phyloP scores from a whole-genome alignment of 2,113 vertebrate species.

The Orthochromis malagaraziensis region DNA sequence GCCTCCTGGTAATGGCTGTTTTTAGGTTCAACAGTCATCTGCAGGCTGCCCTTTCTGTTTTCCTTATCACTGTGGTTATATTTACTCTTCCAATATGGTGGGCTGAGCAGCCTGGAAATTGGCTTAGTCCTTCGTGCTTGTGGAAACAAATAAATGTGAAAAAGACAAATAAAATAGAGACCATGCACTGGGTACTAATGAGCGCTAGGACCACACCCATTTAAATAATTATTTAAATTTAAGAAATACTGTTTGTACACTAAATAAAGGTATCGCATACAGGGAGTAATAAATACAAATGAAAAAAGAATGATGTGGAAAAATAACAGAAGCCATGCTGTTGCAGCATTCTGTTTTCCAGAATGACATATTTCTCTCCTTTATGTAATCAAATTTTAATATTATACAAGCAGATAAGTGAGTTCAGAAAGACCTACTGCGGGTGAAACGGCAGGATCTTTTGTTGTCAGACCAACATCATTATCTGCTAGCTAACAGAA shows the following conservation, averaged over 20 bases:
- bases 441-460: neutral
- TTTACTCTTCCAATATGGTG: constrained; percentile 58
- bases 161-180: constrained; percentile 5
- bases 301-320: neutral
- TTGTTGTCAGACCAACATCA: neutral
- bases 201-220: neutral
- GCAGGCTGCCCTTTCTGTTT: constrained; percentile 2
- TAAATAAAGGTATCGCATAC: neutral
- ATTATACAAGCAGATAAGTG: neutral
- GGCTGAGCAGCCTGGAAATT: constrained; percentile 59
- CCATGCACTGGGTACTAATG: neutral
- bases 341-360: neutral
- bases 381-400: neutral
- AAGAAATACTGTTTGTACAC: neutral
- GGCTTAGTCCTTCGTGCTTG: constrained; percentile 52
- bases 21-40: neutral
- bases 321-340: neutral
- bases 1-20: neutral
- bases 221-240: neutral
- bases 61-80: constrained; percentile 44
- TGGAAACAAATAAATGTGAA: constrained; percentile 49
- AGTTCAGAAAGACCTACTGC: neutral
- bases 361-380: neutral
- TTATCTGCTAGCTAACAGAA: neutral
- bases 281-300: neutral